phyloP scores from a whole-genome alignment of 1,140 invertebrate species.

The Heliconius congener region DNA sequence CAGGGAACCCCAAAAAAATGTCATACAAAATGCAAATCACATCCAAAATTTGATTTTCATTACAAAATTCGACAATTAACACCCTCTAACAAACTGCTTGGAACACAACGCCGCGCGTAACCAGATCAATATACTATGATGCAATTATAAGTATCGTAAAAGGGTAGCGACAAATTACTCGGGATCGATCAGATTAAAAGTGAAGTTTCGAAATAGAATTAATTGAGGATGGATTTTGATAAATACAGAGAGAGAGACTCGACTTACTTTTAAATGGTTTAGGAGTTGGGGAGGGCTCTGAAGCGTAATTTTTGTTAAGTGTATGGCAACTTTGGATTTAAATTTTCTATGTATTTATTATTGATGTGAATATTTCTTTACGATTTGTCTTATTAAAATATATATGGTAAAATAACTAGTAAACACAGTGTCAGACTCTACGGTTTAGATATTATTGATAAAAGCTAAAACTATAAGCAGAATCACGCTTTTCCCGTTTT shows the following conservation, averaged over 20 bases:
- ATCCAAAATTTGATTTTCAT: constrained; percentile 23
- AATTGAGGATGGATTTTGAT: constrained; percentile 67
- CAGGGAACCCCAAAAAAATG: not conserved
- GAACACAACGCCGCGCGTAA: constrained; percentile 47
- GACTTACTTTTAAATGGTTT: constrained; percentile 46
- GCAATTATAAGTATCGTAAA: constrained; percentile 61
- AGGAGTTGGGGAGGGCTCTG: constrained; percentile 10
- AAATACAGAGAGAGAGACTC: constrained; percentile 45
- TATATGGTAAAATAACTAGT: no score
- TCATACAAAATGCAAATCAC: constrained; percentile 20
- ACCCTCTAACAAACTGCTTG: constrained; percentile 44
- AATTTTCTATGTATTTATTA: not conserved
- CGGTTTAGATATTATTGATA: no score
- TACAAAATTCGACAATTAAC: constrained; percentile 39
- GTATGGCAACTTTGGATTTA: not conserved
- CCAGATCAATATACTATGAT: constrained; percentile 63
- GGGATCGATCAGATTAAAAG: constrained; percentile 68
- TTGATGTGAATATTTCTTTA: not conserved
- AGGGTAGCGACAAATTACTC: constrained; percentile 49
- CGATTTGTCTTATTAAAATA: no score
- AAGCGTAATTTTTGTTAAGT: constrained; percentile 13
- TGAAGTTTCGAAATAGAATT: constrained; percentile 67
- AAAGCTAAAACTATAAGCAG: not conserved
- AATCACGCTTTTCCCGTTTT: not conserved
- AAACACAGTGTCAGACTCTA: no score